These are phyloP conservation scores for Steinernema hermaphroditum DNA, from an alignment of 2,888 invertebrate genomes.

Conservation along the genomic window DNA sequence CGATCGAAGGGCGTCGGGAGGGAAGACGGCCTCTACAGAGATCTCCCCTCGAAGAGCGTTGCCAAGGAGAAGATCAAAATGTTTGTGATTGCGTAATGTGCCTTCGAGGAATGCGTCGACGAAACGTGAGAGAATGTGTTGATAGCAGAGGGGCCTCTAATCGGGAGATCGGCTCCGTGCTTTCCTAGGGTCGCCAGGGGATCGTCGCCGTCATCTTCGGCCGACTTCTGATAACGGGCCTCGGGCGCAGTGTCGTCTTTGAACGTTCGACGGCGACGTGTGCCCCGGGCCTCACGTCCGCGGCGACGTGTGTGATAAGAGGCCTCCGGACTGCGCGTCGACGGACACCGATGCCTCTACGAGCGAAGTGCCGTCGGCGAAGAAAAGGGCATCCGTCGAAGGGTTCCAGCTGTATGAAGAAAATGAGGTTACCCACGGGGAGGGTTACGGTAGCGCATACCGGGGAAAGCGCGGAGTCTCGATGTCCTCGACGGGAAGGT, in stretches of 20 bases:
- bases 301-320: constrained; percentile 19
- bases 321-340: not conserved
- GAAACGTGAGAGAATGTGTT: too few relatives aligned
- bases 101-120: too few relatives aligned
- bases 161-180: too few relatives aligned
- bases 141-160: too few relatives aligned
- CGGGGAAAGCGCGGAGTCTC: constrained; percentile 6
- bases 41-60: too few relatives aligned
- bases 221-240: not conserved
- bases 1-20: too few relatives aligned
- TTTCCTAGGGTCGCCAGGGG: too few relatives aligned
- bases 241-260: constrained; percentile 12
- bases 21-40: too few relatives aligned
- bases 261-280: constrained; percentile 28
- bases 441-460: not conserved
- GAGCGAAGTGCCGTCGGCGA: not conserved
- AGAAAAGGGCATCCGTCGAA: not conserved
- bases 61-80: too few relatives aligned
- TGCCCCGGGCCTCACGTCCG: constrained; percentile 3
- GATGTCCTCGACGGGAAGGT: not conserved
- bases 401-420: not conserved
- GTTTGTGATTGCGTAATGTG: too few relatives aligned
- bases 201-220: not conserved
- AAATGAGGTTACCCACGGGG: not conserved
- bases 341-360: not conserved